Percentiles rank a stretch among this genome's conserved stretches.
These are phyloP conservation scores for Agonopterix arenella DNA, from an alignment of 2,888 invertebrate genomes.

Conservation along the genomic window DNA sequence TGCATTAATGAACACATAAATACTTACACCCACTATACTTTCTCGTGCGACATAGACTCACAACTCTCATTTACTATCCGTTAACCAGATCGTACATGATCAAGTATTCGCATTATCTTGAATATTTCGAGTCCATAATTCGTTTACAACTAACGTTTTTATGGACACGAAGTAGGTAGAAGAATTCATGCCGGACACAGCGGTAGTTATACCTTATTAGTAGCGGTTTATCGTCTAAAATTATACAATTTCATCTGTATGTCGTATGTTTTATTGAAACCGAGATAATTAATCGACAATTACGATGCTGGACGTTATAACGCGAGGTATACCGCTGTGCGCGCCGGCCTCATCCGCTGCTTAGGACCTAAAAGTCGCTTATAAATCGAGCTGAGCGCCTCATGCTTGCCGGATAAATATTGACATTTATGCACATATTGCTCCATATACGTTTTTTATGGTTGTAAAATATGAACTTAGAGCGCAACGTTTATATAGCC, in stretches of 20 bases:
- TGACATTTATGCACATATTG: conserved; percentile 76
- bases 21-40: conserved; percentile 37
- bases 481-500: conserved; percentile 47
- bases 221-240: conserved; percentile 54
- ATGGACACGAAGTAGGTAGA: conserved; percentile 41
- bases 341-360: conserved; percentile 25
- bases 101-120: conserved; percentile 41
- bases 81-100: conserved; percentile 22
- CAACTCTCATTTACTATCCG: conserved; percentile 23
- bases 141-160: conserved; percentile 50
- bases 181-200: conserved; percentile 43
- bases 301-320: conserved; percentile 69
- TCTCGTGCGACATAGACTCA: conserved; percentile 34
- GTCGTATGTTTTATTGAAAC: conserved; percentile 71
- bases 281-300: conserved; percentile 73
- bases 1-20: conserved; percentile 71
- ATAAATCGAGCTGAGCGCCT: conserved; percentile 50
- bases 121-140: conserved; percentile 47
- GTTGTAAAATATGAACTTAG: conserved; percentile 72
- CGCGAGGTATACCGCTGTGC: conserved; percentile 66
- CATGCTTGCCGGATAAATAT: conserved; percentile 52
- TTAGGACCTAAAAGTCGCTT: conserved; percentile 50
- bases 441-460: conserved; percentile 74
- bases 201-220: conserved; percentile 65
- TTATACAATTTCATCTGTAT: conserved; percentile 69